Conservation (phyloP, 1,140 invertebrate species). For the Schlechtendalia chinensis region DNA sequence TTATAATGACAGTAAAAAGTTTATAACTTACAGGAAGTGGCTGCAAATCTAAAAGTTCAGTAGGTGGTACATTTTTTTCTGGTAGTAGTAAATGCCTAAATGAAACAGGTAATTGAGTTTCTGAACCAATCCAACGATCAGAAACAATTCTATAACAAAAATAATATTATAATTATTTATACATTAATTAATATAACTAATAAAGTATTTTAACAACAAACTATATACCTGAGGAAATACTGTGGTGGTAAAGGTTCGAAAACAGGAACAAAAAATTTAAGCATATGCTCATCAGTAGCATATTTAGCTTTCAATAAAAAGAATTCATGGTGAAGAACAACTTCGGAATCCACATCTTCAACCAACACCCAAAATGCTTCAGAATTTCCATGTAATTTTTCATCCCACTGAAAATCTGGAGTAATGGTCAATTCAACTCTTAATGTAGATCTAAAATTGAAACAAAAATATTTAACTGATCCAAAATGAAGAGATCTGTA, state of each 20-base stretch:
- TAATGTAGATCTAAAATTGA: conserved; percentile 71
- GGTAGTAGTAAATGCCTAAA: conserved; percentile 97
- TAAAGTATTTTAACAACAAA: neutral
- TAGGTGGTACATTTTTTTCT: conserved; percentile 97
- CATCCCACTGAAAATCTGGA: conserved; percentile 99
- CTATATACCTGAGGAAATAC: conserved; percentile 79
- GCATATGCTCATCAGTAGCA: conserved; percentile 87
- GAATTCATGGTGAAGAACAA: conserved; percentile 95
- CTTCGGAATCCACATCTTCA: conserved; percentile 96
- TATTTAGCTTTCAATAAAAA: conserved; percentile 96
- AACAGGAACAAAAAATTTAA: conserved; percentile 98
- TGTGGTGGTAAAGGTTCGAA: conserved; percentile 98
- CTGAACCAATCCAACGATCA: conserved; percentile 82
- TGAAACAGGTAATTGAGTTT: conserved; percentile 95
- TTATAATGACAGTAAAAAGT: no score
- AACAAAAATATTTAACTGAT: neutral
- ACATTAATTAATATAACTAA: neutral
- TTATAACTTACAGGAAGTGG: conserved; percentile 73
- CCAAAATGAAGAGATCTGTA: neutral
- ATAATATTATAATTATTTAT: conserved; percentile 1
- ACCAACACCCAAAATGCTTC: conserved; percentile 99
- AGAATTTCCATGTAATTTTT: conserved; percentile 91
- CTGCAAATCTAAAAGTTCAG: conserved; percentile 96
- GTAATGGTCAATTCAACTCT: conserved; percentile 97
- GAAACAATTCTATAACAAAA: conserved; percentile 56